Base-by-base conservation (phyloP, 2,113 vertebrate genomes). In the Montifringilla adamsi region DNA sequence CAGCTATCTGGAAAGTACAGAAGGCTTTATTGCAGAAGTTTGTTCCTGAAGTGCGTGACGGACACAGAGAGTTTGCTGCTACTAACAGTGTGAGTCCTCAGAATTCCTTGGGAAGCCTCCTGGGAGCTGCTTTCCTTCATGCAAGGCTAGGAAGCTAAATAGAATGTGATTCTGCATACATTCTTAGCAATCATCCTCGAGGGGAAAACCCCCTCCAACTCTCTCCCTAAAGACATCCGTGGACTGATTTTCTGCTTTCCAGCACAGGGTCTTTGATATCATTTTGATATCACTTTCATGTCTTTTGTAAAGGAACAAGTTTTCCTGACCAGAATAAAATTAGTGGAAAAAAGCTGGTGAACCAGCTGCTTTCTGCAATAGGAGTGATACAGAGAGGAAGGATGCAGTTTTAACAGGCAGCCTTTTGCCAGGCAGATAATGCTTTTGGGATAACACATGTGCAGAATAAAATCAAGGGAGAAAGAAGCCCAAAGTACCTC, bases 1-100 rank as follows among this genome's bases (percentile, higher is more conserved):
- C 99, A 94, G 99, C 99, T 95, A 99, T 99, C 95, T 99, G 99
- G 99, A 99, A 99, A 96, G 99, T 99, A 59, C 99, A 99, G 94
- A 99, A 99, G 96, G 99, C 99, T 96, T 98, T 99, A 96, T 98
- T 99, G 94, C 99, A 99, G 94, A 99, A 99, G 94, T 99, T 99
- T 98, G 98, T 99, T 97, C 99, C 99, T 56, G 99, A 99, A 97
- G 97, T 99, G 93, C 98, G 99, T 97, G 99, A 99, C 44, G 98
- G 98, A 52, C 99, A 98, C 89, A 98, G 99, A 94, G 99, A 99
- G 52, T 99, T 99, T 98, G 99, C 99, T 96, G 99, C 99, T 96
- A 99, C 99, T 44, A 99, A 99, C 95, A 99, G 99, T 93, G 99
- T 99, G 97, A 99, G 99, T 98, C 85, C 84, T 73, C 84, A 81